phyloP scores from a whole-genome alignment of 2,113 vertebrate genomes.

The Brachyhypopomus occidentalis region DNA sequence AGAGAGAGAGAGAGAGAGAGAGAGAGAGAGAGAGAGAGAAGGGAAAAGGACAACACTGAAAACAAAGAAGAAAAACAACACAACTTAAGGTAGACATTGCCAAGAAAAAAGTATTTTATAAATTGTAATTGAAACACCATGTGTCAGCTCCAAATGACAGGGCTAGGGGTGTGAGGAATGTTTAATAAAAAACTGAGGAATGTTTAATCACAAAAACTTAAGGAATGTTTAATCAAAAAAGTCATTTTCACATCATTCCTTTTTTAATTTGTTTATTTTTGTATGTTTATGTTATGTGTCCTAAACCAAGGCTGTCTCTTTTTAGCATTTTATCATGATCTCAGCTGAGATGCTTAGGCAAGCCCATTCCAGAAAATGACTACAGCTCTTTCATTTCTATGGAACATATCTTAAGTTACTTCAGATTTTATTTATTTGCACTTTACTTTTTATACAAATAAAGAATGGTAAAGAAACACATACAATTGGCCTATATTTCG shows the following conservation, averaged over 20 bases:
- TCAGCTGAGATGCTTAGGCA: neutral
- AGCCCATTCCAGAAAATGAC: neutral
- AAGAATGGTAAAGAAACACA: too few relatives aligned
- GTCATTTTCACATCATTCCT: neutral
- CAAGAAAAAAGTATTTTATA: constrained; percentile 62
- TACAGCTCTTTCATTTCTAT: neutral
- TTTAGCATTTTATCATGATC: neutral
- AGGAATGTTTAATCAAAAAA: neutral
- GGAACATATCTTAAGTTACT: neutral
- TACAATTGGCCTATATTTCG: too few relatives aligned
- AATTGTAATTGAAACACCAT: constrained; percentile 67
- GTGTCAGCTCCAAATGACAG: constrained; percentile 60
- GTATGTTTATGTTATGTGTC: neutral
- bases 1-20: constrained; percentile 16
- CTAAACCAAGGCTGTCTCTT: neutral
- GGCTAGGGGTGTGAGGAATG: neutral
- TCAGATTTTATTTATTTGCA: neutral
- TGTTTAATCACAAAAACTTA: neutral
- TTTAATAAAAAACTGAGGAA: too few relatives aligned
- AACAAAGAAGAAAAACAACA: constrained; percentile 25
- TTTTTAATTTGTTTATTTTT: neutral
- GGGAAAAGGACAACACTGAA: neutral
- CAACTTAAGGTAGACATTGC: constrained; percentile 58
- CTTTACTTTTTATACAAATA: neutral
- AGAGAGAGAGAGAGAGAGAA: constrained; percentile 10